phyloP scores from a whole-genome alignment of 1,140 invertebrate genomes.

The Helicoverpa zea region DNA sequence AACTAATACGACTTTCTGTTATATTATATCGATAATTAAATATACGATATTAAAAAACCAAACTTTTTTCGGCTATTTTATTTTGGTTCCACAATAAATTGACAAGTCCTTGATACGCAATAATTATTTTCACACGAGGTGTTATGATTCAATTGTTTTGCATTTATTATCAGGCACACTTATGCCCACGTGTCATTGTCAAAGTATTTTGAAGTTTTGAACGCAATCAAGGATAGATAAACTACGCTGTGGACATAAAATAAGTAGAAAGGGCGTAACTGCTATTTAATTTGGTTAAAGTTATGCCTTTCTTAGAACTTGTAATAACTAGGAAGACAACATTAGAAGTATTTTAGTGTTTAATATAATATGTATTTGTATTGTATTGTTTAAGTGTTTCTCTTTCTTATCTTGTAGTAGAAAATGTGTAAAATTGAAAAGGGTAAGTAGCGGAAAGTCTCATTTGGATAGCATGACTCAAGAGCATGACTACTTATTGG shows the following conservation, averaged over 20 bases:
- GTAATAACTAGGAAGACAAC: background rate
- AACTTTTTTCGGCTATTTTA: too few species aligned
- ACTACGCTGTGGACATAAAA: background rate
- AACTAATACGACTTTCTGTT: too few species aligned
- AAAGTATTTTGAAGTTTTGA: background rate
- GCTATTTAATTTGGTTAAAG: too few species aligned
- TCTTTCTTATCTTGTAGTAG: constrained; percentile 1
- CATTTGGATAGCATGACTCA: background rate
- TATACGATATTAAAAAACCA: too few species aligned
- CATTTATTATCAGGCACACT: background rate
- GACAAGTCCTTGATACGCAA: too few species aligned
- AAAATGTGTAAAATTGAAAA: constrained; percentile 8
- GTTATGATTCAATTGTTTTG: background rate
- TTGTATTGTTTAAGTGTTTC: too few species aligned
- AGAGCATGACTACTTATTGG: background rate
- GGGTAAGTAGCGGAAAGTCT: background rate
- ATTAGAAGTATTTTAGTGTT: background rate
- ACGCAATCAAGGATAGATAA: constrained; percentile 18
- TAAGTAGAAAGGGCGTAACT: too few species aligned
- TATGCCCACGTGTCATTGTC: background rate
- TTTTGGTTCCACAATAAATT: too few species aligned
- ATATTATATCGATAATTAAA: too few species aligned
- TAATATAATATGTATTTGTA: too few species aligned
- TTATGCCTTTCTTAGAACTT: too few species aligned
- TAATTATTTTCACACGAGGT: too few species aligned